phyloP scores from a whole-genome alignment of 2,113 vertebrate species.

The Glaucomys volans region DNA sequence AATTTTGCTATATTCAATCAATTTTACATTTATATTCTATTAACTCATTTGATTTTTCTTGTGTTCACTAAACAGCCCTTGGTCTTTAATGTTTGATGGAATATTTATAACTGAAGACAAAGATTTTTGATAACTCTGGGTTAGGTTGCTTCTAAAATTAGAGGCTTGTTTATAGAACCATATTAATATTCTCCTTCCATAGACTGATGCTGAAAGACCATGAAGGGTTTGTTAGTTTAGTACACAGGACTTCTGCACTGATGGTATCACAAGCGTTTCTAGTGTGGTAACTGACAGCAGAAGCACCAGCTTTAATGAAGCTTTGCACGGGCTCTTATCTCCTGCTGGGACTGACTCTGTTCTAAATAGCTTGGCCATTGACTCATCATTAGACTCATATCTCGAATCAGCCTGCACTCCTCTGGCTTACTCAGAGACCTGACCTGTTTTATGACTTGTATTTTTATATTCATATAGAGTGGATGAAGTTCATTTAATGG shows the following conservation, averaged over 20 bases:
- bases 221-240: background rate
- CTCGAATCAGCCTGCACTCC: background rate
- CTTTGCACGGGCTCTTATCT: constrained; percentile 57
- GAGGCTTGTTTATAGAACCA: background rate
- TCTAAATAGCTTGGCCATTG: constrained; percentile 64
- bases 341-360: constrained; percentile 54
- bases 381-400: constrained; percentile 62
- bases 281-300: background rate
- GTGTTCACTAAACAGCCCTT: background rate
- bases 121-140: constrained; percentile 10
- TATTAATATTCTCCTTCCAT: constrained; percentile 45
- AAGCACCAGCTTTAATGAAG: constrained; percentile 64
- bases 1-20: constrained; percentile 29
- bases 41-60: background rate
- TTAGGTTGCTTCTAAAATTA: constrained; percentile 25
- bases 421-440: constrained; percentile 11
- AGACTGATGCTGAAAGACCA: background rate
- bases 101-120: constrained; percentile 8
- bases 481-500: background rate
- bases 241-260: background rate
- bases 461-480: constrained; percentile 35
- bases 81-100: background rate
- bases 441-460: constrained; percentile 10
- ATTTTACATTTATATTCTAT: background rate
- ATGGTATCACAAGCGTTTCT: constrained; percentile 10